A percentile compares a stretch with the other conserved stretches of the same genome.
Conservation (phyloP, 2,113 vertebrate genomes). For the Clarias magur region DNA sequence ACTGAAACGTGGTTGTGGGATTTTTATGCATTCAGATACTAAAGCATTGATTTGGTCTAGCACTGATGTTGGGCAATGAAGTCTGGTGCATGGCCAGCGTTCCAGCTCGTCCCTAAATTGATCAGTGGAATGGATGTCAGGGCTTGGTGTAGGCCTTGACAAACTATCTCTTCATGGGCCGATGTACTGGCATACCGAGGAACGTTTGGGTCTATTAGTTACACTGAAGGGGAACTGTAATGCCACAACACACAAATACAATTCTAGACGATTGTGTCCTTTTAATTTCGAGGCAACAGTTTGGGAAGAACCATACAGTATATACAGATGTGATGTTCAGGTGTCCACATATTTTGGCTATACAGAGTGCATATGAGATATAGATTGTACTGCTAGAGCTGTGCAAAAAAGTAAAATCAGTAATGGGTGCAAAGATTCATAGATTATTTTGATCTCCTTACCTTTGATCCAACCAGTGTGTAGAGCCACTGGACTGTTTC, state of each 20-base stretch:
- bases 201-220: background rate
- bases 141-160: background rate
- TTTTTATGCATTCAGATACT: background rate
- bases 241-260: background rate
- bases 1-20: background rate
- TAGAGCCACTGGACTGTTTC: conserved; percentile 97
- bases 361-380: background rate
- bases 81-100: background rate
- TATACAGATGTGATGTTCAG: background rate
- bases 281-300: background rate
- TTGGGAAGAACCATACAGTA: background rate
- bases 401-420: conserved; percentile 28
- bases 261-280: background rate
- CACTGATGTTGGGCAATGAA: background rate
- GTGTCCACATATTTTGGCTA: background rate
- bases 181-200: background rate
- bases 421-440: background rate
- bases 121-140: background rate
- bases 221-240: background rate
- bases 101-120: background rate
- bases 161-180: background rate
- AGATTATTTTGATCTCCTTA: conserved; percentile 64
- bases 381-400: conserved; percentile 60
- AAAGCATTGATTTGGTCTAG: background rate
- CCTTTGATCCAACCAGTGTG: conserved; percentile 92